These are phyloP conservation scores for Caenorhabditis virilis DNA, from an alignment of 2,888 invertebrate genomes.

Conservation along the genomic window DNA sequence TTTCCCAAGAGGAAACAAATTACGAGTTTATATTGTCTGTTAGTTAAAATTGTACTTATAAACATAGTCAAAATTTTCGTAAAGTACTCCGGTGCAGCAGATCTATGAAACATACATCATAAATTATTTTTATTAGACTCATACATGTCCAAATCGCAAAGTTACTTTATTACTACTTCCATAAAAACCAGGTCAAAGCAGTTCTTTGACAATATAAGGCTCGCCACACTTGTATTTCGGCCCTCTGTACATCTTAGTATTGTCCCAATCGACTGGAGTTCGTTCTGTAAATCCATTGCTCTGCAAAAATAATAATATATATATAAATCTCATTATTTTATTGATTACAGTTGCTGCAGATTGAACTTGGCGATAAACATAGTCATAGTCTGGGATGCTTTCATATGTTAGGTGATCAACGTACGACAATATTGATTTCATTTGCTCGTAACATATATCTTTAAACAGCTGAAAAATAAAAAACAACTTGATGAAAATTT, in stretches of 20 bases:
- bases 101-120: no score
- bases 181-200: slow-evolving; percentile 11
- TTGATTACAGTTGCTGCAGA: slow-evolving; percentile 2
- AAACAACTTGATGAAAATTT: slow-evolving; percentile 1
- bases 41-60: no score
- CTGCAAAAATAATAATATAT: slow-evolving; percentile 1
- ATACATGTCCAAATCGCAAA: neutral
- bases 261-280: slow-evolving; percentile 36
- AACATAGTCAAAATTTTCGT: no score
- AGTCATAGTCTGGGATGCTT: slow-evolving; percentile 46
- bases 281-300: slow-evolving; percentile 4
- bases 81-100: no score
- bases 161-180: neutral
- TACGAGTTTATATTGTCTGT: no score
- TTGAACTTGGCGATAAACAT: slow-evolving; percentile 14
- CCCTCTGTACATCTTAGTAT: slow-evolving; percentile 20
- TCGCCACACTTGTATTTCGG: slow-evolving; percentile 29
- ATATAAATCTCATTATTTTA: neutral
- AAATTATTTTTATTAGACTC: no score
- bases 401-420: slow-evolving; percentile 29
- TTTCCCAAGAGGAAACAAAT: no score
- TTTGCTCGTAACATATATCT: slow-evolving; percentile 21
- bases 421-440: slow-evolving; percentile 30
- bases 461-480: slow-evolving; percentile 13
- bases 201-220: slow-evolving; percentile 25